Evolutionary conservation across 2,113 vertebrate species (phyloP), one percentile per base, ranked within the genome.

Genomic region (Petromus typicus): DNA sequence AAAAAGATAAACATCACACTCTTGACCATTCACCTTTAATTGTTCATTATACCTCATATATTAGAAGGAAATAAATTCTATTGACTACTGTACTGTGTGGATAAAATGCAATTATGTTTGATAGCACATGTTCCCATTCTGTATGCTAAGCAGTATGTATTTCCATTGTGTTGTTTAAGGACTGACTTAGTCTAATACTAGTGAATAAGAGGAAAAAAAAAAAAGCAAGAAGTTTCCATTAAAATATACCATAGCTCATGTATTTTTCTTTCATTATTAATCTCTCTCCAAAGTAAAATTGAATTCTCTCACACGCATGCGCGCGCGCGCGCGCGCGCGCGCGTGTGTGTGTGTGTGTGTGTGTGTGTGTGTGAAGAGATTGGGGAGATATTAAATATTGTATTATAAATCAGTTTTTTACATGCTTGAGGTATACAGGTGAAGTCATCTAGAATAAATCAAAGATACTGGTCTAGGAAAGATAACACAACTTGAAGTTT

Each of bases 21-120:
- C 51, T 83, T 96, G 91, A 69, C 86, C 95, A n/a, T n/a, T n/a
- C n/a, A n/a, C n/a, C 51, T 45, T 85, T 91, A n/a, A 79, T 93
- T 78, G 11, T 97, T 97, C 73, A 71, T 96, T 95, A 59, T 61
- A 64, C 96, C 96, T 95, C 63, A n/a, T 25, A 45, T 45, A 76
- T 43, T 76, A 91, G 76, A 86, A 96, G 83, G 73, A 96, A 95
- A 95, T 30, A 61, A 82, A 93, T 97, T 97, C 81, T 51, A 90
- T 96, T 85, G 76, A 34, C 69, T 93, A 37, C 59, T 95, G 80
- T 8, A 83, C 34, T 90, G 14, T 37, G 57, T 30, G 96, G 48
- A 97, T 96, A 97, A 94, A 98, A 95, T 87, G 51, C 3, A 2
- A 7, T 51, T 71, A 37, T 67, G 6, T 92, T 93, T 82, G 86